Evolutionary conservation across 2,797 vertebrate genomes (phyloP).

Genomic region (Hylomyscus alleni): DNA sequence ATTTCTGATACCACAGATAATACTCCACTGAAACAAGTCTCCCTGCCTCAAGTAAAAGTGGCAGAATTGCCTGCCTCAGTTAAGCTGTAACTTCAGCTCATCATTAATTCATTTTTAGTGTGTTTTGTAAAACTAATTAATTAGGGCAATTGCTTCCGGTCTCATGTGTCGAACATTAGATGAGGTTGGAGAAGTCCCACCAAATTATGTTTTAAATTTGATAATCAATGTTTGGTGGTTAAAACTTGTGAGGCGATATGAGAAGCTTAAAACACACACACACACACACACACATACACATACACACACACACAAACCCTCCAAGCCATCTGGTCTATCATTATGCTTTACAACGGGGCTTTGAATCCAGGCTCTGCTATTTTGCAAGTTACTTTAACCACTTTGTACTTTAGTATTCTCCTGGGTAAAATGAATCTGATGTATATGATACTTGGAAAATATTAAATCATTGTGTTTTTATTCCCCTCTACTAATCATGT

Average conservation of each 20-base stretch:
- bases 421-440: slow-evolving; percentile 48
- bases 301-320: background rate
- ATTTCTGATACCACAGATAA: slow-evolving; percentile 60
- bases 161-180: slow-evolving; percentile 61
- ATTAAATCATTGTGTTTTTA: slow-evolving; percentile 56
- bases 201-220: slow-evolving; percentile 75
- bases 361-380: slow-evolving; percentile 9
- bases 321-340: background rate
- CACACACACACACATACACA: background rate
- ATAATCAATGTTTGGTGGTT: slow-evolving; percentile 53
- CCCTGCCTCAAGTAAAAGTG: slow-evolving; percentile 13
- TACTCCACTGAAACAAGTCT: slow-evolving; percentile 54
- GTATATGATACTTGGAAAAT: slow-evolving; percentile 15
- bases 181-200: slow-evolving; percentile 56
- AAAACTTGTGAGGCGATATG: slow-evolving; percentile 57
- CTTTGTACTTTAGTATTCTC: slow-evolving; percentile 49
- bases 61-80: slow-evolving; percentile 58
- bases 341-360: background rate
- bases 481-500: slow-evolving; percentile 34
- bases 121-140: slow-evolving; percentile 80
- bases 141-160: slow-evolving; percentile 74
- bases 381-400: slow-evolving; percentile 48
- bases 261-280: slow-evolving; percentile 35
- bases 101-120: slow-evolving; percentile 66
- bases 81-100: slow-evolving; percentile 78